These are phyloP conservation scores for Anthopleura sola DNA, from an alignment of 64 coral and sea anemone species.

Conservation along the genomic window DNA sequence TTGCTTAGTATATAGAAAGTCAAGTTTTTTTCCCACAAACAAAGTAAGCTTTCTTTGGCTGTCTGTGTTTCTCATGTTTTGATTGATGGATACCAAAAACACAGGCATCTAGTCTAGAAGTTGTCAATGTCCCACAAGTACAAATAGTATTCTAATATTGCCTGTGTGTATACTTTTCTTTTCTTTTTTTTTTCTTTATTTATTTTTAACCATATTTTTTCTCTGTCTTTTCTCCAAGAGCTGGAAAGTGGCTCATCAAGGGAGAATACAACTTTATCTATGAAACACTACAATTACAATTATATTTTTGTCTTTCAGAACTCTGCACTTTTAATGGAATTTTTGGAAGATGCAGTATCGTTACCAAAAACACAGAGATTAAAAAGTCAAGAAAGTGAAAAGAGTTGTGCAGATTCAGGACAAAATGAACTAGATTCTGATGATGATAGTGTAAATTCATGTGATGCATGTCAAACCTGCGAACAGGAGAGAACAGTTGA, in stretches of 20 bases:
- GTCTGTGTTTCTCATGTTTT: not conserved
- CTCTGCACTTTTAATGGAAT: constrained; percentile 74
- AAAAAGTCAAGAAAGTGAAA: not conserved
- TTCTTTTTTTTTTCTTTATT: too few relatives aligned
- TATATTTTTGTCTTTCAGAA: constrained; percentile 50
- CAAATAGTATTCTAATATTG: too few relatives aligned
- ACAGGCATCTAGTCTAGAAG: too few relatives aligned
- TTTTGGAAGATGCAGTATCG: constrained; percentile 46
- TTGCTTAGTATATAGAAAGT: not conserved
- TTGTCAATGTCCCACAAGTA: too few relatives aligned
- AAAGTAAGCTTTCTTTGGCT: not conserved
- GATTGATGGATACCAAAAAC: too few relatives aligned
- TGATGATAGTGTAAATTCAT: constrained; percentile 22
- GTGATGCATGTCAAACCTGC: not conserved
- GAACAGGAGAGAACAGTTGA: constrained; percentile 16
- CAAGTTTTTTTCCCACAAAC: not conserved
- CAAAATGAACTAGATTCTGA: constrained; percentile 37
- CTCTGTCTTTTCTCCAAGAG: too few relatives aligned
- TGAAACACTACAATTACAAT: too few relatives aligned
- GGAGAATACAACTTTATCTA: too few relatives aligned
- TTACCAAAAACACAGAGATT: not conserved
- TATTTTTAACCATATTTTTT: too few relatives aligned
- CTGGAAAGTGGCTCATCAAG: too few relatives aligned
- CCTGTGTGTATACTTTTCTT: too few relatives aligned
- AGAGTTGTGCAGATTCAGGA: not conserved